Conservation (phyloP, 2,888 invertebrate genomes). For the Stegana nigrithorax region DNA sequence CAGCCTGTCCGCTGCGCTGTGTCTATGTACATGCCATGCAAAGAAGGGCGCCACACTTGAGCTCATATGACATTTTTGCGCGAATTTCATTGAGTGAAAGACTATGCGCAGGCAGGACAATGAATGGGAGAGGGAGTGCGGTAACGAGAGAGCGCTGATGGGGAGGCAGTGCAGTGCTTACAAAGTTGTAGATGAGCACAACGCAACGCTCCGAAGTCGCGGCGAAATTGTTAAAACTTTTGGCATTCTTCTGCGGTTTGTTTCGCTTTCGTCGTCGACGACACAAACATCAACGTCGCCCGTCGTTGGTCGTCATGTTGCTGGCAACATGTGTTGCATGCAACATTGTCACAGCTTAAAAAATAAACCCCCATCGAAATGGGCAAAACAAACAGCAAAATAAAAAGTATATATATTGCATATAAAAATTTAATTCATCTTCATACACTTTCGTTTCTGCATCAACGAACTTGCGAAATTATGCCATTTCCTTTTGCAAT, state of each 20-base stretch:
- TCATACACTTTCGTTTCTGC: conserved; percentile 44
- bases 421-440: conserved; percentile 42
- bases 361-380: too few species aligned
- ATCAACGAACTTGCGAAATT: conserved; percentile 57
- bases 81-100: not conserved
- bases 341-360: not conserved
- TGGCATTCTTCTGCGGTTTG: not conserved
- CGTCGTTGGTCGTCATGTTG: not conserved
- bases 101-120: not conserved
- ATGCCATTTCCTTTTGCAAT: conserved; percentile 55
- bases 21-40: not conserved
- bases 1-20: not conserved
- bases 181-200: too few species aligned
- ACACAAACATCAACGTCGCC: not conserved
- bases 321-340: conserved; percentile 2
- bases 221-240: too few species aligned
- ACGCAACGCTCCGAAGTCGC: too few species aligned
- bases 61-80: conserved; percentile 19
- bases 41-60: conserved; percentile 13
- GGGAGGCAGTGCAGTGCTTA: too few species aligned
- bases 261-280: not conserved
- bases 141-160: not conserved
- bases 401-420: conserved; percentile 21
- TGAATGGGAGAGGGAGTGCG: not conserved
- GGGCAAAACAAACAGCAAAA: conserved; percentile 16